Evolutionary conservation across 2,113 vertebrate genomes (phyloP).

Genomic region (Pluvialis apricaria): DNA sequence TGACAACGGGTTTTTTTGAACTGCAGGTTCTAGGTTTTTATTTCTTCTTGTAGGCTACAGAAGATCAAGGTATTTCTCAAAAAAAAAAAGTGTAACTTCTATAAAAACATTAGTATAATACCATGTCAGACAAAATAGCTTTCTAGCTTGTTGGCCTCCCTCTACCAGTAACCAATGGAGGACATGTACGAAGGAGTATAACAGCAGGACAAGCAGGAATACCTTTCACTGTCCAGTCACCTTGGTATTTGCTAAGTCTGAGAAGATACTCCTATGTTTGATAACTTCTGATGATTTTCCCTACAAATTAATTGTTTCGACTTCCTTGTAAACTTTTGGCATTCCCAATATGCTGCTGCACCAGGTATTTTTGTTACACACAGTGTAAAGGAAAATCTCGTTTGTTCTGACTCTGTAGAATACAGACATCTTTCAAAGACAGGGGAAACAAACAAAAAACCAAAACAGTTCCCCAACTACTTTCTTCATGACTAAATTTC

Average conservation of each 20-base stretch:
- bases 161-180: neutral
- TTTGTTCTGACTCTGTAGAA: neutral
- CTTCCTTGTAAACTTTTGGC: neutral
- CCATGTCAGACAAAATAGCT: neutral
- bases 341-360: neutral
- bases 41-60: neutral
- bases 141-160: neutral
- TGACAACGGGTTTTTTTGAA: neutral
- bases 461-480: neutral
- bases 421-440: neutral
- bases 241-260: no score
- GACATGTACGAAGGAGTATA: fast-evolving
- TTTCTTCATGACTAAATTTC: neutral
- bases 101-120: neutral
- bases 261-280: neutral
- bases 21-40: neutral
- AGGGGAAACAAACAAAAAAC: neutral
- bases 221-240: neutral
- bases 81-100: neutral
- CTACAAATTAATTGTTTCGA: neutral
- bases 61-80: neutral
- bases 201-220: neutral
- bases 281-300: neutral
- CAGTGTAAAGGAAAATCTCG: fast-evolving
- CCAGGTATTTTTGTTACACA: neutral